phyloP scores from a whole-genome alignment of 2,888 invertebrate genomes.

The Amblyteles armatorius region DNA sequence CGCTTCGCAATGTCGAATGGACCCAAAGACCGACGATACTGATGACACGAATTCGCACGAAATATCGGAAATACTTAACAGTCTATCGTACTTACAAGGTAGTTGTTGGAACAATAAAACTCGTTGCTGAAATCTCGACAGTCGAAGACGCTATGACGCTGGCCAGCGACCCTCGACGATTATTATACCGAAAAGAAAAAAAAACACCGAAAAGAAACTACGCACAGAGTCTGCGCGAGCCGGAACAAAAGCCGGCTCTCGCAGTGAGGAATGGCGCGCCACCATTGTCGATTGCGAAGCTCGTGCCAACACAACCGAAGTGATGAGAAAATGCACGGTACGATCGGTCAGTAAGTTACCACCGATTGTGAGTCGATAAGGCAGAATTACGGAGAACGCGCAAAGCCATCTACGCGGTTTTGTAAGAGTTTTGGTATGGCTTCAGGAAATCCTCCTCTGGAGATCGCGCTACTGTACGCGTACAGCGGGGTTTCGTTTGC shows the following conservation, averaged over 20 bases:
- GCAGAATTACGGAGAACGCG: background rate
- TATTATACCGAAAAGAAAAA: background rate
- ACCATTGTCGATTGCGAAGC: background rate
- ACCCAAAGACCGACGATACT: background rate
- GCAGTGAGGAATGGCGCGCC: background rate
- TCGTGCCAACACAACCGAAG: background rate
- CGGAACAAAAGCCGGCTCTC: conserved; percentile 27
- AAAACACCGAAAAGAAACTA: background rate
- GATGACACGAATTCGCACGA: background rate
- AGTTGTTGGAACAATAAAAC: background rate
- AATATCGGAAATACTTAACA: background rate
- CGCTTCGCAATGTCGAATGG: background rate
- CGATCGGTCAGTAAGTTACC: too few species aligned
- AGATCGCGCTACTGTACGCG: background rate
- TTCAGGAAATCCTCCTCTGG: background rate
- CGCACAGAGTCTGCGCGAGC: conserved; percentile 16
- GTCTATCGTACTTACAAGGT: conserved; percentile 10
- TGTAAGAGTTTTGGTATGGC: background rate
- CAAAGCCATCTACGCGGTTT: background rate
- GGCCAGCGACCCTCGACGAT: background rate
- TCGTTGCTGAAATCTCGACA: conserved; percentile 13
- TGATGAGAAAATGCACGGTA: background rate
- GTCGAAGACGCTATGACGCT: conserved; percentile 1
- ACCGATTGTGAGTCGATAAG: background rate
- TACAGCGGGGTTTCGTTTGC: background rate